Evolutionary conservation across 2,113 vertebrate species (phyloP).

Genomic region (Antennarius striatus): DNA sequence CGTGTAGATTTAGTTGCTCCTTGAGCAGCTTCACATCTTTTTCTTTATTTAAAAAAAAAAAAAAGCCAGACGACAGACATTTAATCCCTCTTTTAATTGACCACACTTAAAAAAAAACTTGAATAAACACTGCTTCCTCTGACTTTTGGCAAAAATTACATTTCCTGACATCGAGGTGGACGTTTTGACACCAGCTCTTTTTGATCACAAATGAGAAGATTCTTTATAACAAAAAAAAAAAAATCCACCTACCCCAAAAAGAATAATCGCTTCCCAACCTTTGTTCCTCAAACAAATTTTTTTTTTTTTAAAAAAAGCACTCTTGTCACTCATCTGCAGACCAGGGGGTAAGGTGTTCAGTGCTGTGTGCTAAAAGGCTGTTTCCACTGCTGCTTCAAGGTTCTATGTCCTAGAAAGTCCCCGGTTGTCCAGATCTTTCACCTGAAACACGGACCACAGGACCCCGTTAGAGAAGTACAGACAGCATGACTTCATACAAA

Average conservation of each 20-base stretch:
- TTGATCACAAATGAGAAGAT: conserved; percentile 69
- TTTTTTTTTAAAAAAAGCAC: conserved; percentile 79
- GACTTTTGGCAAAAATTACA: conserved; percentile 79
- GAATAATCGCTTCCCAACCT: conserved; percentile 71
- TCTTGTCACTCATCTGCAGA: conserved; percentile 57
- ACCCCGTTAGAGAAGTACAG: no score
- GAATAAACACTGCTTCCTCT: conserved; percentile 70
- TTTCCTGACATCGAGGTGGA: conserved; percentile 66
- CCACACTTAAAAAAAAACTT: conserved; percentile 70
- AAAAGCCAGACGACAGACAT: not conserved
- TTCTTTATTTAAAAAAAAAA: not conserved
- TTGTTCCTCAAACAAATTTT: conserved; percentile 72
- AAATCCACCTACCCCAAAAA: conserved; percentile 62
- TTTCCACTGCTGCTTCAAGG: conserved; percentile 20
- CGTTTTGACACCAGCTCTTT: conserved; percentile 69
- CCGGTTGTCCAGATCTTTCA: conserved; percentile 97
- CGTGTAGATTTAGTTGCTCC: not conserved
- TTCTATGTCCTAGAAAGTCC: conserved; percentile 94
- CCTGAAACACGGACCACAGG: conserved; percentile 72
- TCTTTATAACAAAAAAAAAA: conserved; percentile 65
- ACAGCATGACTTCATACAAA: no score
- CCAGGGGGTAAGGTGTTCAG: conserved; percentile 84
- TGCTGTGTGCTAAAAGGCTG: conserved; percentile 72
- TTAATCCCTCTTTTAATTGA: conserved; percentile 66
- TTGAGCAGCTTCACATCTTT: not conserved